Evolutionary conservation across 2,888 invertebrate species (phyloP), one percentile per base, ranked within the genome.

Genomic region (Actias luna): DNA sequence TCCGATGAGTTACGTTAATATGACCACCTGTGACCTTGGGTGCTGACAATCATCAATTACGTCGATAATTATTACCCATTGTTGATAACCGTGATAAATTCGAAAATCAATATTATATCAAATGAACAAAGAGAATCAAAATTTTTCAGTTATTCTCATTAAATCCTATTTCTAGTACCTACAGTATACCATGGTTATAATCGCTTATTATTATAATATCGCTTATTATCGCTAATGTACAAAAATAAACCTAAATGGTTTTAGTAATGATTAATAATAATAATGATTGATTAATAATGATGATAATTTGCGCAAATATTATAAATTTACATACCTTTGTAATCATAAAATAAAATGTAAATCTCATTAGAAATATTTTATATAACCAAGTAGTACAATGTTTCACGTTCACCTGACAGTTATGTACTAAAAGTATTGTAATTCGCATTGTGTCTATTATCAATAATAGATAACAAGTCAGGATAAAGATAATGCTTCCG

Each of bases 381-480:
- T 7, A 50, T 2, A 25, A 46, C n/a, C n/a, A 12, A 50, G 36
- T 14, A 42, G 27, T 8, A 27, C 29, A 29, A 29, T 31, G 59
- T 63, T 59, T 39, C 52, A 39, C 63, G 39, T 35, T 29, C 63
- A 63, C 59, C 55, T 63, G 59, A 55, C 31, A 36, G 39, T 59
- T 55, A 16, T 55, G 39, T 29, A 63, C 63, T 59, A 22, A 55
- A 36, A 36, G 22, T 57, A 60, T 42, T 29, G 22, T 46, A 22
- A 22, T 59, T 55, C 50, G 50, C 50, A 62, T 22, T 62, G 8
- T 62, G 33, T 52, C 36, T 55, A 59, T 58, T 63, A 63, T 63
- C 63, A 63, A 63, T 10, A 55, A 36, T 63, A 59, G 63, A 63
- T 63, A 63, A 59, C 59, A 18, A 55, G 59, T 27, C 63, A 59